Base-by-base conservation (phyloP, 2,888 invertebrate genomes). In the Nezara viridula region DNA sequence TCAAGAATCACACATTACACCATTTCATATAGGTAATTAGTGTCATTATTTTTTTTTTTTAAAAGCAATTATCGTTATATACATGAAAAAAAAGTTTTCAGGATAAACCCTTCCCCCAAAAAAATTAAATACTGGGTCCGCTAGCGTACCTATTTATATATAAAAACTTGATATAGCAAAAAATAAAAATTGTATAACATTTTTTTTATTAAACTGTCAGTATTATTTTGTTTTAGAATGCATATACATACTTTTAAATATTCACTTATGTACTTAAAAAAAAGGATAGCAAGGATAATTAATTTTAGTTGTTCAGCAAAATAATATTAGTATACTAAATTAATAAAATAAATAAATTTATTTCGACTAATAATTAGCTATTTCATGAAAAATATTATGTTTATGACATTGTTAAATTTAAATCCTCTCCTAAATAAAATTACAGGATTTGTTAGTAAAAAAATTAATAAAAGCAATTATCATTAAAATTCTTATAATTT, bases 401-500 rank as follows among this genome's bases (percentile, higher is more conserved):
- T 32, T 19, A 6, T 66, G 32, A 32, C 32, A 19, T 9, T 66
- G 16, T 66, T 32, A 32, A 37, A 5, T 32, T 32, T 1, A 32
- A 66, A 66, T 66, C 7, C 32, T 32, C 32, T 32, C 19, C 16
- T 66, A 32, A 66, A 14, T 66, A 66, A 66, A 32, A 32, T 9
- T 66, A 66, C 32, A 66, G 66, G 66, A 27, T 66, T 66, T 66
- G 32, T 66, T 32, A 66, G 16, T 66, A 32, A 66, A 66, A 32
- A 32, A 32, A 66, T 66, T 32, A 66, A 66, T 32, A 32, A 66
- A 81, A 81, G 44, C 81, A 81, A n/a, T n/a, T 77, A 40, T n/a
- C n/a, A 44, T 44, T 81, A 81, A 81, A 81, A 44, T 32, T 81
- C 44, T 81, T 81, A 81, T 44, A 81, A 44, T 81, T 81, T 73